phyloP scores from a whole-genome alignment of 2,113 vertebrate species.

The Acanthochromis polyacanthus region DNA sequence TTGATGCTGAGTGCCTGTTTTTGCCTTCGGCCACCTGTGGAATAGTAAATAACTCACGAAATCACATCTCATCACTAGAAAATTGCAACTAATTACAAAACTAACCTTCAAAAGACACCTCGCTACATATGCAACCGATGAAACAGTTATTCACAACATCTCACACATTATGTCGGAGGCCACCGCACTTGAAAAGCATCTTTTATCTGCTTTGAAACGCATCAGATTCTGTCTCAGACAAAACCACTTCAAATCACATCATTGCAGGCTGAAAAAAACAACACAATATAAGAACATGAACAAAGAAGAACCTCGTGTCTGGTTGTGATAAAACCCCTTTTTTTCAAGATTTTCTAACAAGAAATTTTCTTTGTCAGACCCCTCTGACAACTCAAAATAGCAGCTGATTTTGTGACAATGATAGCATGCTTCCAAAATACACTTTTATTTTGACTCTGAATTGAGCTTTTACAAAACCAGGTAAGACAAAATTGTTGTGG shows the following conservation, averaged over 20 bases:
- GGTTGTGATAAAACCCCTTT: not conserved
- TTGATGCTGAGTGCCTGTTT: constrained; percentile 16
- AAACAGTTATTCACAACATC: constrained; percentile 35
- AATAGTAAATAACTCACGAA: constrained; percentile 36
- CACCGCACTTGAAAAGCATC: not conserved
- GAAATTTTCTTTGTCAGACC: constrained; percentile 23
- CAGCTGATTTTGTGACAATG: constrained; percentile 21
- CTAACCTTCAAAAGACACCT: constrained; percentile 23
- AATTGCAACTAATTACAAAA: constrained; percentile 27
- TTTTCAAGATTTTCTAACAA: constrained; percentile 4
- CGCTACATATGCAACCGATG: constrained; percentile 12
- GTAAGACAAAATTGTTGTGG: constrained; percentile 1
- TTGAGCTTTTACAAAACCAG: constrained; percentile 12
- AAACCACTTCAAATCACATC: constrained; percentile 33
- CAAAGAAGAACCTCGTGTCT: not conserved
- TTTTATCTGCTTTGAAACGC: constrained; percentile 28
- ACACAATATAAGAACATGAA: not conserved
- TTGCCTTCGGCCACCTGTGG: constrained; percentile 58
- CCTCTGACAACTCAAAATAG: constrained; percentile 23
- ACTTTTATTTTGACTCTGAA: constrained; percentile 24
- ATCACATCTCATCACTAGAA: constrained; percentile 2
- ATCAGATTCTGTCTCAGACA: constrained; percentile 26
- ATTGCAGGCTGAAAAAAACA: constrained; percentile 1
- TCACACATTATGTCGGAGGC: constrained; percentile 32
- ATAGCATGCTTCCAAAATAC: constrained; percentile 33